A percentile compares a stretch with the other conserved stretches of the same genome.
phyloP scores from a whole-genome alignment of 37 sponge, comb jelly and placozoan genomes.

The Halichondria panicea region DNA sequence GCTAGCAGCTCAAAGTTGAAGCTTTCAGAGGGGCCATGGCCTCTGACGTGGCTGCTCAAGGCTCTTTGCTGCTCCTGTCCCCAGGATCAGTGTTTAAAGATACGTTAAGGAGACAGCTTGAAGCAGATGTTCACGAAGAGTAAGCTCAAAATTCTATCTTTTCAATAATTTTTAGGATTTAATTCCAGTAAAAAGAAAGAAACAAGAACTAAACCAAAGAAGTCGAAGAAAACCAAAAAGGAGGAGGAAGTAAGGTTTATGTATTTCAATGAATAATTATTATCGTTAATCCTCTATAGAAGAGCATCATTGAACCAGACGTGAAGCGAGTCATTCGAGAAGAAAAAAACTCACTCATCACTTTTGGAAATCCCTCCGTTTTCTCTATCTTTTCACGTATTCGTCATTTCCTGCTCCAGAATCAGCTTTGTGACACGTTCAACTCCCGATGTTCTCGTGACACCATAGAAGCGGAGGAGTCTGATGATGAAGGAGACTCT shows the following conservation, averaged over 20 bases:
- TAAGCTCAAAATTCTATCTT: slow-evolving; percentile 9
- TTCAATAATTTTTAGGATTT: background rate
- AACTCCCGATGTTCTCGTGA: slow-evolving; percentile 30
- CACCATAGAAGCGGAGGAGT: slow-evolving; percentile 20
- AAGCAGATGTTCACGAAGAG: slow-evolving; percentile 33
- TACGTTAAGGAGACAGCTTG: slow-evolving; percentile 31
- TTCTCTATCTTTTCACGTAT: slow-evolving; percentile 74
- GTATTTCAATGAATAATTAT: too few relatives aligned
- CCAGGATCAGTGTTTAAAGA: slow-evolving; percentile 45
- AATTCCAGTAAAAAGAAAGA: slow-evolving; percentile 33
- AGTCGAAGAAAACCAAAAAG: slow-evolving; percentile 49
- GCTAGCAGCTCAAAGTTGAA: too few relatives aligned
- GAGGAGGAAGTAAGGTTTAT: slow-evolving; percentile 15
- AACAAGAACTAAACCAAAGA: slow-evolving; percentile 21
- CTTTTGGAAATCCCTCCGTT: slow-evolving; percentile 58
- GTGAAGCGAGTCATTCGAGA: slow-evolving; percentile 66
- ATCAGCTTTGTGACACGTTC: slow-evolving; percentile 65
- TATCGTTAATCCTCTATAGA: slow-evolving; percentile 16
- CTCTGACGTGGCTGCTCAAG: slow-evolving; percentile 43
- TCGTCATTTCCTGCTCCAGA: slow-evolving; percentile 72
- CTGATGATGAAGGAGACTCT: slow-evolving; percentile 37
- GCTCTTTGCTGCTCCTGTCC: slow-evolving; percentile 28
- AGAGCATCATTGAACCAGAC: slow-evolving; percentile 20
- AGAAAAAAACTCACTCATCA: slow-evolving; percentile 62
- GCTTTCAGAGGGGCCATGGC: slow-evolving; percentile 21